These are phyloP conservation scores for Myopa testacea DNA, from an alignment of 2,888 invertebrate genomes.

Conservation along the genomic window DNA sequence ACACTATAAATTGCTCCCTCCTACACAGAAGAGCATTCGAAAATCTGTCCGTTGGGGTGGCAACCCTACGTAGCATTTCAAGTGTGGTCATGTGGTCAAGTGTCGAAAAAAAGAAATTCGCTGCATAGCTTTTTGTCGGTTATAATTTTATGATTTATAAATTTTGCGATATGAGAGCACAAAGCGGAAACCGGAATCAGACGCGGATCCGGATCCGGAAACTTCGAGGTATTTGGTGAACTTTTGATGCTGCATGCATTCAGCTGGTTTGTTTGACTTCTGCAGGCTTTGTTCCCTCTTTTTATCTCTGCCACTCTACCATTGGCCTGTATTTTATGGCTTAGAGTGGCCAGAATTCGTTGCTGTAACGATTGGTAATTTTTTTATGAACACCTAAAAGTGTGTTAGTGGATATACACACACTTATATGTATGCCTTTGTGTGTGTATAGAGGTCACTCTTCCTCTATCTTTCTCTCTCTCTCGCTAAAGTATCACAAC, in stretches of 20 bases:
- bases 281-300: neutral
- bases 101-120: slow-evolving; percentile 22
- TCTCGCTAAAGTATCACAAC: too few relatives aligned
- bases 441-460: too few relatives aligned
- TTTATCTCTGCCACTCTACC: neutral
- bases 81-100: slow-evolving; percentile 22
- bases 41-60: neutral
- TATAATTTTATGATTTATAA: slow-evolving; percentile 44
- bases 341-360: slow-evolving; percentile 6
- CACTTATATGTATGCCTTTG: too few relatives aligned
- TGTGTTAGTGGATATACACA: too few relatives aligned
- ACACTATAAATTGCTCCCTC: neutral
- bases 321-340: slow-evolving; percentile 8
- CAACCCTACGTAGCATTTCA: neutral
- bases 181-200: slow-evolving; percentile 11
- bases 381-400: too few relatives aligned
- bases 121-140: slow-evolving; percentile 28
- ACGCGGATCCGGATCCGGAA: slow-evolving; percentile 16
- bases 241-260: slow-evolving; percentile 20
- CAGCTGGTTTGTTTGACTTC: neutral
- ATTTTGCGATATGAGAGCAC: slow-evolving; percentile 24
- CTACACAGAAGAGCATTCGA: neutral
- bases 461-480: too few relatives aligned
- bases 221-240: slow-evolving; percentile 28
- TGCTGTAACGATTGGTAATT: too few relatives aligned